These are phyloP conservation scores for Camptogramma bilineatum DNA, from an alignment of 2,888 invertebrate genomes.

Conservation along the genomic window DNA sequence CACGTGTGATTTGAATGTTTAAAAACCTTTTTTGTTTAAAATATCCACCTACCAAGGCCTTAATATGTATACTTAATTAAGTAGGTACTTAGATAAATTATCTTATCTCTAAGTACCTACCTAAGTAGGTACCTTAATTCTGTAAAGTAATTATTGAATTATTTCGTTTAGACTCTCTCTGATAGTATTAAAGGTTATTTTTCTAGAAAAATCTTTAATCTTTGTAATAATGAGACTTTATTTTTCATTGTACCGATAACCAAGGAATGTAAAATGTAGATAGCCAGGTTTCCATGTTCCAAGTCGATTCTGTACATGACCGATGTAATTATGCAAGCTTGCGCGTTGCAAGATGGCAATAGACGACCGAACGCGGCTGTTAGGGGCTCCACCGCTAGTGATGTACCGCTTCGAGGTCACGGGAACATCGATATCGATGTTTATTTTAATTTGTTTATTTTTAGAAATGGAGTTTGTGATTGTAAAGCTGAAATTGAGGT, in stretches of 20 bases:
- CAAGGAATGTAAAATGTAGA: conserved; percentile 10
- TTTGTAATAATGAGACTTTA: not conserved
- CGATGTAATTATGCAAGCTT: conserved; percentile 72
- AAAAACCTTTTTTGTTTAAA: not conserved
- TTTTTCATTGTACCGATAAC: conserved; percentile 5
- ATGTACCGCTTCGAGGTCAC: conserved; percentile 68
- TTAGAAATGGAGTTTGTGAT: not conserved
- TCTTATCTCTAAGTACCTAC: not conserved
- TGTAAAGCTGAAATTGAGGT: not conserved
- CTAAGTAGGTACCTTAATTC: no score
- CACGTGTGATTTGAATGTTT: conserved; percentile 6
- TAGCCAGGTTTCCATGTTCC: conserved; percentile 21
- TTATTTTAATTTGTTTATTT: conserved; percentile 14
- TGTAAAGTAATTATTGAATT: no score
- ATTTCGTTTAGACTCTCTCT: not conserved
- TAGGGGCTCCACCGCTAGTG: conserved; percentile 61
- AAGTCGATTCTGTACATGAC: conserved; percentile 49
- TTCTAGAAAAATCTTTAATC: not conserved
- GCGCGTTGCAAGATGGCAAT: conserved; percentile 56
- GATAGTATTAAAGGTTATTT: not conserved
- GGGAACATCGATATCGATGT: conserved; percentile 66
- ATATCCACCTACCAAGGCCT: not conserved
- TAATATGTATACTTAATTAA: not conserved
- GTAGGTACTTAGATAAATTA: not conserved
- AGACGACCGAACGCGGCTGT: conserved; percentile 58